Evolutionary conservation across 2,797 vertebrate species (phyloP).

Genomic region (Rhynchotus rufescens): DNA sequence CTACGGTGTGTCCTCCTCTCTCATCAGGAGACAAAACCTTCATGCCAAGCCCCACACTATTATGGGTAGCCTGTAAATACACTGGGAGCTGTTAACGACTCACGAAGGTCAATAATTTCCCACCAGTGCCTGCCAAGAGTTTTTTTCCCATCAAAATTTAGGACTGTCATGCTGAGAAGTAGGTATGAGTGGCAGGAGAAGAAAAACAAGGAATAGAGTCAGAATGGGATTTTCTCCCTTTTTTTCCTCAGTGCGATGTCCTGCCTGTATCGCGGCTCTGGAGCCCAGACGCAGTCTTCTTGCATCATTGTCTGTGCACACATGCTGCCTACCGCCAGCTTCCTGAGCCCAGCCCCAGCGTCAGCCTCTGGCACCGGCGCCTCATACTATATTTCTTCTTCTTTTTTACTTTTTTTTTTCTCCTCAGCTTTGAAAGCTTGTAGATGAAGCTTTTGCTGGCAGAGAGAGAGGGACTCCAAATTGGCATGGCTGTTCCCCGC

Average conservation of each 20-base stretch:
- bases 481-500: rapidly evolving
- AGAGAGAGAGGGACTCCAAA: not conserved
- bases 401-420: rapidly evolving
- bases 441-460: not conserved
- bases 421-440: not conserved
- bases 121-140: not conserved
- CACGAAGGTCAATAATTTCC: not conserved
- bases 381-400: not conserved
- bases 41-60: not conserved
- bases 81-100: not conserved
- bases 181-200: not conserved
- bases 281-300: not conserved
- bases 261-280: rapidly evolving
- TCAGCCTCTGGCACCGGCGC: not conserved
- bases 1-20: not conserved
- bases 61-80: not conserved
- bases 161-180: not conserved
- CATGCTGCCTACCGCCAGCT: rapidly evolving
- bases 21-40: not conserved
- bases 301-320: not conserved
- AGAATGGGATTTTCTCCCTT: not conserved
- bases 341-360: not conserved
- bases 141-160: not conserved
- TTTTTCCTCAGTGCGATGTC: not conserved
- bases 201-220: not conserved